These are phyloP conservation scores for Probaryconus sp. DNA, from an alignment of 1,140 invertebrate genomes.

Conservation along the genomic window DNA sequence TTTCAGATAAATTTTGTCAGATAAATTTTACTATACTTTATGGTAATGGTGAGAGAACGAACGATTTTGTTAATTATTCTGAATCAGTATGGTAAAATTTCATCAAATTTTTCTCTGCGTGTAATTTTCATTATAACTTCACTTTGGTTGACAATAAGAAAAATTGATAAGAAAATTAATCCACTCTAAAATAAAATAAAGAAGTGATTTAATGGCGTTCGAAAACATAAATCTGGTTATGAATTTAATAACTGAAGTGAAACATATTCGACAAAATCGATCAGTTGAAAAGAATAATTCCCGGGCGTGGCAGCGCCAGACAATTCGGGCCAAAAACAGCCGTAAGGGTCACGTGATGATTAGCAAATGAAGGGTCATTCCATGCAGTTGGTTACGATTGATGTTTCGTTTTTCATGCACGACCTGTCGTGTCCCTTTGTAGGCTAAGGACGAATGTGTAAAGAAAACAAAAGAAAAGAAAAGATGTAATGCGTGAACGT, in stretches of 20 bases:
- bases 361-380: slow-evolving; percentile 67
- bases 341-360: slow-evolving; percentile 63
- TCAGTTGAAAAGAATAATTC: slow-evolving; percentile 62
- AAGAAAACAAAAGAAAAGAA: slow-evolving; percentile 11
- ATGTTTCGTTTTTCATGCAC: slow-evolving; percentile 13
- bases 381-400: slow-evolving; percentile 57
- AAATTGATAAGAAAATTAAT: too few relatives aligned
- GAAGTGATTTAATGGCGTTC: slow-evolving; percentile 29
- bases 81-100: too few relatives aligned
- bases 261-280: slow-evolving; percentile 59
- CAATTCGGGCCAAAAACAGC: slow-evolving; percentile 46
- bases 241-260: slow-evolving; percentile 58
- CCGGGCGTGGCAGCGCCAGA: slow-evolving; percentile 61
- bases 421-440: slow-evolving; percentile 1
- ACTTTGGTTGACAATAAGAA: too few relatives aligned
- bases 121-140: too few relatives aligned
- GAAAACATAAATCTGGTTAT: slow-evolving; percentile 54
- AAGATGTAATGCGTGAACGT: slow-evolving; percentile 61
- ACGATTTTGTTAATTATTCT: too few relatives aligned
- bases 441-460: slow-evolving; percentile 3
- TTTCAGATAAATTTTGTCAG: too few relatives aligned
- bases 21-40: too few relatives aligned
- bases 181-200: too few relatives aligned
- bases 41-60: too few relatives aligned
- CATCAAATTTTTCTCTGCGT: too few relatives aligned